Percentiles rank a stretch among this genome's conserved stretches.
These are phyloP conservation scores for Scotopteryx bipunctaria DNA, from an alignment of 2,888 invertebrate species.

Conservation along the genomic window DNA sequence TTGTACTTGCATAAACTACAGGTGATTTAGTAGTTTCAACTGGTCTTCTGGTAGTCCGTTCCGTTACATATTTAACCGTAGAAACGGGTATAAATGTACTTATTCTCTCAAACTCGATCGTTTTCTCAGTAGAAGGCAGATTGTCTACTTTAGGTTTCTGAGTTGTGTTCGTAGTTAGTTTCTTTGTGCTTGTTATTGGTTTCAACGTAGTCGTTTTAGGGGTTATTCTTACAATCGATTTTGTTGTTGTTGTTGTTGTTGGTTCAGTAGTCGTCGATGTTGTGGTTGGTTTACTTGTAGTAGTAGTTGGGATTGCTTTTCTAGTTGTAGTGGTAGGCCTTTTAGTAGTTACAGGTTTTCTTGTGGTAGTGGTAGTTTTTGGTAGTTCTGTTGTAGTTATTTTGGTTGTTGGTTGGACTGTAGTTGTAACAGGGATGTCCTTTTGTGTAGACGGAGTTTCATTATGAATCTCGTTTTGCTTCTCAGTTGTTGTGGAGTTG, in stretches of 20 bases:
- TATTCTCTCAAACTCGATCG: constrained; percentile 55
- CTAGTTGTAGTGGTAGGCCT: constrained; percentile 37
- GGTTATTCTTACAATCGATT: constrained; percentile 36
- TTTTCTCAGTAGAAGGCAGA: constrained; percentile 46
- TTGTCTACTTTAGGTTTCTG: constrained; percentile 23
- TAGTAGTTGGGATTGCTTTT: constrained; percentile 31
- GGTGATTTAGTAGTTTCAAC: constrained; percentile 37
- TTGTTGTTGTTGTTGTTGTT: constrained; percentile 41
- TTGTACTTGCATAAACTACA: constrained; percentile 37
- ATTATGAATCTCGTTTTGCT: constrained; percentile 33
- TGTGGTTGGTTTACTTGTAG: constrained; percentile 36
- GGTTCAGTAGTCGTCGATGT: constrained; percentile 38
- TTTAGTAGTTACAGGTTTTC: constrained; percentile 37
- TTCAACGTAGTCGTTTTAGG: constrained; percentile 35
- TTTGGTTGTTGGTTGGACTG: constrained; percentile 31
- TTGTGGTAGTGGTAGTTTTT: constrained; percentile 37
- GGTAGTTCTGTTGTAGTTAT: constrained; percentile 29
- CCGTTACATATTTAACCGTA: constrained; percentile 56
- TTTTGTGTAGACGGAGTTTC: constrained; percentile 27
- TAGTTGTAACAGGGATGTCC: constrained; percentile 27
- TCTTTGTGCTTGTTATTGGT: constrained; percentile 32
- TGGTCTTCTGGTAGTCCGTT: constrained; percentile 52
- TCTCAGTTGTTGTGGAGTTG: constrained; percentile 46
- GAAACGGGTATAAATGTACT: constrained; percentile 66
- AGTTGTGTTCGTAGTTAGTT: constrained; percentile 29